phyloP scores from a whole-genome alignment of 1,140 invertebrate genomes.

The Aphelinus certus region DNA sequence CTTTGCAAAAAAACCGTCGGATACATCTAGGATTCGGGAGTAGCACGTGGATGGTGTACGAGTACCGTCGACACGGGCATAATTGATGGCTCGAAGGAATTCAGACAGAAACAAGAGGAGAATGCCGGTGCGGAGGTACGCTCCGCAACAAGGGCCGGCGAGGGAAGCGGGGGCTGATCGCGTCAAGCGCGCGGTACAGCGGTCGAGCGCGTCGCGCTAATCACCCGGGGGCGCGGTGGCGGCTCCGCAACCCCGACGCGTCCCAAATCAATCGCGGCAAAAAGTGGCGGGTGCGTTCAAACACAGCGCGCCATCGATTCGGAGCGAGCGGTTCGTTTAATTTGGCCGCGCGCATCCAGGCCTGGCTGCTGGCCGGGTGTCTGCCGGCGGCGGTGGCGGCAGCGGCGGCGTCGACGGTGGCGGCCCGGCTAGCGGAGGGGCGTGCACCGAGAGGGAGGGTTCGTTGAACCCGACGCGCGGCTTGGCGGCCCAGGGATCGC shows the following conservation, averaged over 20 bases:
- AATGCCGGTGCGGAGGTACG: background rate
- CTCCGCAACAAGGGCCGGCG: no score
- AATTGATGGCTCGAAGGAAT: background rate
- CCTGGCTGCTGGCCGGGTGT: background rate
- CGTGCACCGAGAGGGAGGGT: slow-evolving; percentile 24
- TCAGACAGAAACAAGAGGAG: background rate
- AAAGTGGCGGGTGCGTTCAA: no score
- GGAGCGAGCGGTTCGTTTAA: slow-evolving; percentile 31
- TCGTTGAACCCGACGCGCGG: slow-evolving; percentile 50
- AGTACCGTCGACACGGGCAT: no score
- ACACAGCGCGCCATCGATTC: slow-evolving; percentile 16
- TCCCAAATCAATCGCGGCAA: no score
- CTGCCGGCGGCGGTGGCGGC: background rate
- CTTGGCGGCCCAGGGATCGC: slow-evolving; percentile 48
- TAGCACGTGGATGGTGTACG: no score
- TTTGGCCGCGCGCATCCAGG: slow-evolving; percentile 8
- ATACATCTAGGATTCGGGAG: no score
- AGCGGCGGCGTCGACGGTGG: background rate
- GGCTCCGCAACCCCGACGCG: background rate
- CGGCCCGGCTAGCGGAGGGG: background rate
- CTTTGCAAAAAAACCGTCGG: no score
- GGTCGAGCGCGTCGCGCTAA: no score
- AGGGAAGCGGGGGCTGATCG: no score
- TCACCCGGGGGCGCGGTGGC: background rate
- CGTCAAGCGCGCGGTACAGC: no score